Evolutionary conservation across 1,140 invertebrate species (phyloP).

Genomic region (Trachymyrmex cornetzi): DNA sequence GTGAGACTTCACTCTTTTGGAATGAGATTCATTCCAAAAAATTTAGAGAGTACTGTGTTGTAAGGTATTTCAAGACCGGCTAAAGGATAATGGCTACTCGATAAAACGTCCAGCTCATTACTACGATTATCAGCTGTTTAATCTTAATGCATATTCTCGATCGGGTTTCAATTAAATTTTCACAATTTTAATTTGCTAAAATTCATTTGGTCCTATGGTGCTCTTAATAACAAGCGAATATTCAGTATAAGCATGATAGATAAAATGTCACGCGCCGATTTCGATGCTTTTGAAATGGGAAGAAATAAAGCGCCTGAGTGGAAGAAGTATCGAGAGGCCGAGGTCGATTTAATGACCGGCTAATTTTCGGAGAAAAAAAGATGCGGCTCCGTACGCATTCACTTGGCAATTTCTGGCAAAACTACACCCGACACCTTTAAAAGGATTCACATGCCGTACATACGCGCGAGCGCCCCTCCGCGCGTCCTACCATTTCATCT

Average conservation of each 20-base stretch:
- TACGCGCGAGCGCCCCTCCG: background rate
- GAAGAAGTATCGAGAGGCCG: background rate
- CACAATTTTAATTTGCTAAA: constrained; percentile 8
- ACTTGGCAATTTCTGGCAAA: constrained; percentile 37
- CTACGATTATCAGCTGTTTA: constrained; percentile 56
- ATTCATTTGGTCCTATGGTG: constrained; percentile 16
- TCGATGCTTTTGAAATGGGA: background rate
- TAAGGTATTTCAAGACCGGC: constrained; percentile 4
- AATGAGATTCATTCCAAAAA: no score
- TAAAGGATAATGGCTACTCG: constrained; percentile 1
- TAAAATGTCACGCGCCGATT: background rate
- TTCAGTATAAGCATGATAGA: constrained; percentile 56
- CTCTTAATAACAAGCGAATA: constrained; percentile 71
- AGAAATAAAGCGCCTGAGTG: background rate
- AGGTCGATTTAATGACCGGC: constrained; percentile 41
- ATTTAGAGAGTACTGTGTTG: no score
- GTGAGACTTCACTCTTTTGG: no score
- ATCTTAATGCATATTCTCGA: constrained; percentile 72
- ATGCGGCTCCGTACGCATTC: constrained; percentile 1
- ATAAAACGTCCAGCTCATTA: constrained; percentile 58
- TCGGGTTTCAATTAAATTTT: constrained; percentile 32
- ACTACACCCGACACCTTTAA: constrained; percentile 39
- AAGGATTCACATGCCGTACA: background rate
- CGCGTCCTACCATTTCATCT: constrained; percentile 46
- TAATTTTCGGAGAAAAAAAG: constrained; percentile 29